Base-by-base conservation (phyloP, 2,888 invertebrate genomes). In the Drosophila planitibia region DNA sequence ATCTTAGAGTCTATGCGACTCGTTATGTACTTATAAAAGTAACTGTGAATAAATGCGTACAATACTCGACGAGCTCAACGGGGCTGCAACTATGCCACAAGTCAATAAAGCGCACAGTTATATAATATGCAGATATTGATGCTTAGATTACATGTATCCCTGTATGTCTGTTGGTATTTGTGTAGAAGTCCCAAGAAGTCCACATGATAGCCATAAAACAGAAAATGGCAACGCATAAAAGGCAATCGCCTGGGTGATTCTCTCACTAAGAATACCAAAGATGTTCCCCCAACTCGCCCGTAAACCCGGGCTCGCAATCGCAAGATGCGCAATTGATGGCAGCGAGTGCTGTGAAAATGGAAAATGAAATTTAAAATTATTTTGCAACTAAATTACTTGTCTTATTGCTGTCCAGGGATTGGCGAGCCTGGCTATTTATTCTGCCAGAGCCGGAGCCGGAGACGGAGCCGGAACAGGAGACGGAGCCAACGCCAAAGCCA, bases 291-390 rank as follows among this genome's bases (percentile, higher is more conserved):
- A 49, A 10, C 39, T 16, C 32, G 10, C 35, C 3, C 57, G 9
- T 7, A 3, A 6, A 16, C 47, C 25, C 16, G 2, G 25, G 47
- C 25, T 12, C n/a, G 16, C n/a, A 59, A 51, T 22, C 54, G 52
- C 57, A 59, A 76, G 78, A 80, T 78, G 78, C 61, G 65, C 78
- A 81, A 81, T 79, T 81, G 78, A 79, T 79, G 78, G 80, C 68
- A 72, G 65, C 72, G 81, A 79, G 81, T 68, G 81, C 81, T 79
- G 81, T 80, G 78, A 76, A 83, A 84, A 85, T 84, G 84, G 82
- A 85, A 89, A 85, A 85, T 85, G 90, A 89, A 85, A 85, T 85
- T 85, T 85, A 85, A 85, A 85, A 89, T 85, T 89, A 85, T 85
- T 87, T 85, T 89, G 85, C 90, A 85, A 84, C 78, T 85, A 85